These are phyloP conservation scores for Darevskia nairensis DNA, from an alignment of 2,797 vertebrate genomes.

Conservation along the genomic window DNA sequence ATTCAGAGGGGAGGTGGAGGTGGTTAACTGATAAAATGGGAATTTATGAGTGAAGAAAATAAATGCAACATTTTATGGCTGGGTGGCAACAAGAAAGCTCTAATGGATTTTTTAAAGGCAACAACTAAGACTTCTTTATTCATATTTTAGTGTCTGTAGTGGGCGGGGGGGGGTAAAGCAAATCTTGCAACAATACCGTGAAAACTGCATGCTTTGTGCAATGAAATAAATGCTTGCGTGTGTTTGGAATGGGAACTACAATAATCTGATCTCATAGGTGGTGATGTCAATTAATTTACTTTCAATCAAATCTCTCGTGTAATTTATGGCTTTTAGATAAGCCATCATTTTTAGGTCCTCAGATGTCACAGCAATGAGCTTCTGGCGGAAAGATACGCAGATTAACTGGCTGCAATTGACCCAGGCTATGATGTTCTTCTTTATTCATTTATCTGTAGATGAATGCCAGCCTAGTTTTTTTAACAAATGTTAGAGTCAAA, in stretches of 20 bases:
- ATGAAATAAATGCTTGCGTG: slow-evolving; percentile 17
- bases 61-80: background rate
- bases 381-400: background rate
- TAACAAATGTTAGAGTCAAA: slow-evolving; percentile 29
- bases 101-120: slow-evolving; percentile 27
- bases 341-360: slow-evolving; percentile 36
- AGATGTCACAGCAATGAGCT: slow-evolving; percentile 27
- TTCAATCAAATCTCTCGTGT: slow-evolving; percentile 43
- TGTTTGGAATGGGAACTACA: slow-evolving; percentile 33
- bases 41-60: slow-evolving; percentile 19
- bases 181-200: background rate
- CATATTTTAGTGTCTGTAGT: background rate
- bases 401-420: slow-evolving; percentile 38
- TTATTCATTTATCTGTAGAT: slow-evolving; percentile 18
- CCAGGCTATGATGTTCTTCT: slow-evolving; percentile 5
- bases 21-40: background rate
- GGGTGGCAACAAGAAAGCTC: slow-evolving; percentile 1
- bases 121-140: slow-evolving; percentile 24
- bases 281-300: slow-evolving; percentile 42
- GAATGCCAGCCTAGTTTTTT: slow-evolving; percentile 35
- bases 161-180: background rate
- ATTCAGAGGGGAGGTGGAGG: no score
- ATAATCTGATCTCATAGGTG: slow-evolving; percentile 28
- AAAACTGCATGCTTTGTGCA: slow-evolving; percentile 4
- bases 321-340: slow-evolving; percentile 42